Percentiles rank a stretch among this genome's conserved stretches.
phyloP scores from a whole-genome alignment of 2,113 vertebrate species.

The Piaya cayana region DNA sequence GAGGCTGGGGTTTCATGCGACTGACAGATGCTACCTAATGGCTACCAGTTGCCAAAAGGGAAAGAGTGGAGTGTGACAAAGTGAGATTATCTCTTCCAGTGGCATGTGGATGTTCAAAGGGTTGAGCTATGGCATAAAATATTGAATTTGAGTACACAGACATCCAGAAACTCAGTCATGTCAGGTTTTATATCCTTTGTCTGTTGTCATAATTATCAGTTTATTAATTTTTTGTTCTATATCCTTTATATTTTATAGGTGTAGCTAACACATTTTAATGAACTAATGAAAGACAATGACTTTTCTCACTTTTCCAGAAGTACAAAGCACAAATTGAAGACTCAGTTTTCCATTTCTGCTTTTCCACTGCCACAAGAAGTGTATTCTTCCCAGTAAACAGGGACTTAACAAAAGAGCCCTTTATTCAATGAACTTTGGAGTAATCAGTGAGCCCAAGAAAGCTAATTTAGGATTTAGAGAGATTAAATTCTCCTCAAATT shows the following conservation, averaged over 20 bases:
- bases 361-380: not conserved
- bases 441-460: not conserved
- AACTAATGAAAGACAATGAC: not conserved
- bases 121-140: not conserved
- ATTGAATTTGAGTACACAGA: not conserved
- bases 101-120: not conserved
- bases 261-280: not conserved
- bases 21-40: not conserved
- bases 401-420: not conserved
- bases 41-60: not conserved
- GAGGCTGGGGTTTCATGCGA: not conserved
- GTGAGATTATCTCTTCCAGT: not conserved
- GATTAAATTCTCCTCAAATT: not conserved
- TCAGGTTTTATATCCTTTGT: not conserved
- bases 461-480: not conserved
- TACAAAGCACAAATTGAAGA: not conserved
- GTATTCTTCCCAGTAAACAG: not conserved
- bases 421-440: not conserved
- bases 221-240: not conserved
- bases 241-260: not conserved
- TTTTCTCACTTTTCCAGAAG: not conserved
- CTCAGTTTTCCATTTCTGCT: not conserved
- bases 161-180: not conserved
- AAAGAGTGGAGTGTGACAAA: not conserved
- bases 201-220: not conserved